Base-by-base conservation (phyloP, 2,797 vertebrate species). In the Dipus sagitta region DNA sequence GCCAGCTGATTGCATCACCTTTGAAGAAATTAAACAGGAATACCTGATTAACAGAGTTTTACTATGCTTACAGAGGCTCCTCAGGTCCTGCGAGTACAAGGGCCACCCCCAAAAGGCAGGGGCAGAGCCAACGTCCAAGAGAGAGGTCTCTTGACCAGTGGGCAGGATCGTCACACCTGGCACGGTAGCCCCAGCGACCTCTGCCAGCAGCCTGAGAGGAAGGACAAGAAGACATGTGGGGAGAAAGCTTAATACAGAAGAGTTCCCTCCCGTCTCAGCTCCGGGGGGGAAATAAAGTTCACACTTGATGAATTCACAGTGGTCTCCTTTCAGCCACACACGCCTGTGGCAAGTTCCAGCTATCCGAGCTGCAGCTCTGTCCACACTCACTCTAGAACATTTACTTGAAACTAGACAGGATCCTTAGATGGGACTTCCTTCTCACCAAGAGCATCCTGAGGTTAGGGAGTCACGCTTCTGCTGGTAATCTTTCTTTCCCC, bases 1-100 rank as follows among this genome's bases (percentile, higher is more conserved):
- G 70, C 93, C 77, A 78, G 74, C 64, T 62, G 75, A 67, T 64
- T 67, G 70, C 26, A 94, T 86, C n/a, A 0, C 12, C 75, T 62
- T 82, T 87, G n/a, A 58, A 32, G 15, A 26, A 24, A 20, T 12
- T 68, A 28, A 75, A 38, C 10, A 70, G 75, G 58, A 60, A n/a
- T n/a, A 42, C 47, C 26, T 82, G 58, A 92, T 94, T 96, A 97
- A 97, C 24, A 8, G 54, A 64, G 58, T 94, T 96, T 95, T 96
- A 65, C 92, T 96, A 10, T 97, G 42, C 67, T 96, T 97, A 90
- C 95, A 97, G 97, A 95, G n/a, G 85, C 83, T 30, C 1, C n/a
- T 91, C 90, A 90, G 6, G 60, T 3, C 20, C 64, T 97, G 96
- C 21, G 52, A 95, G 47, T 96, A 96, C 80, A 74, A 70, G 77